A percentile compares a stretch with the other conserved stretches of the same genome.
phyloP scores from a whole-genome alignment of 2,113 vertebrate species.

The Meriones unguiculatus region DNA sequence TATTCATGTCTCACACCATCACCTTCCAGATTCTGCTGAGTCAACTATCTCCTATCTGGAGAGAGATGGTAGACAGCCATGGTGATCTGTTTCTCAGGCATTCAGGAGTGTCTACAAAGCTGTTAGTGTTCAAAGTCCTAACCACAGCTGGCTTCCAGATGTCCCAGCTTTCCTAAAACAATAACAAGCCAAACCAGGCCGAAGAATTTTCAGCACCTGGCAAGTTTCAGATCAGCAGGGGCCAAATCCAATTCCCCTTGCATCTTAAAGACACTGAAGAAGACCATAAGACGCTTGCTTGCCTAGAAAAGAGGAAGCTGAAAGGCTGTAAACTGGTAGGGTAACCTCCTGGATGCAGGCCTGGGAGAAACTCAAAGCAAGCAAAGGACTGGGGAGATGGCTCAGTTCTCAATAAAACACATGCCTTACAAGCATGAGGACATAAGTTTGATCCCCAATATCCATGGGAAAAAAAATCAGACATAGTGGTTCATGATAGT shows the following conservation, averaged over 20 bases:
- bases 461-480: neutral
- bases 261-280: neutral
- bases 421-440: too few relatives aligned
- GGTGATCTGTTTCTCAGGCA: neutral
- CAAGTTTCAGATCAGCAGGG: neutral
- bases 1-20: neutral
- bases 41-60: neutral
- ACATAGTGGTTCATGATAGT: neutral
- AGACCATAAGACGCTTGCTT: neutral
- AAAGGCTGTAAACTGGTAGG: neutral
- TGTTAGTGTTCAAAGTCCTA: neutral
- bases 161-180: neutral
- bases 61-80: neutral
- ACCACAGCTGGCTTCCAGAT: slow-evolving; percentile 33
- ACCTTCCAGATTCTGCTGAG: neutral
- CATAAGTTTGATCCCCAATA: neutral
- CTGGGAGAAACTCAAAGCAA: neutral
- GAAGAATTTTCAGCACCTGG: neutral
- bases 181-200: neutral
- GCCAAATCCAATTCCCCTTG: neutral
- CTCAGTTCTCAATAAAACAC: neutral
- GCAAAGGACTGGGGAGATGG: neutral
- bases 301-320: accelerated
- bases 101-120: neutral
- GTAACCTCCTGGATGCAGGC: accelerated